These are phyloP conservation scores for Monochamus saltuarius DNA, from an alignment of 1,140 invertebrate genomes.

Conservation along the genomic window DNA sequence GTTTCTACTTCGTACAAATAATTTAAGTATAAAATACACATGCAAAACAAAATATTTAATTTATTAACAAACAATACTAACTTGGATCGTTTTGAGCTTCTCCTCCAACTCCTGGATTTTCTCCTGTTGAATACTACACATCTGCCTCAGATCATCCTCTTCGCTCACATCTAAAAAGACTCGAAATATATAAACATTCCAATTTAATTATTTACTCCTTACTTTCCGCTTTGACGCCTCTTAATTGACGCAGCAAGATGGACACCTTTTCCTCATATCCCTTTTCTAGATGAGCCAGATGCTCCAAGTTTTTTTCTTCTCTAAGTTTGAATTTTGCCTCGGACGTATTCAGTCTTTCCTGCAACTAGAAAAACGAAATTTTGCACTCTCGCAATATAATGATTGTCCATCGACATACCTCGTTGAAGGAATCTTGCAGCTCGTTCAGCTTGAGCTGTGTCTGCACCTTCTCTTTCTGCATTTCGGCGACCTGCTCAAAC, in stretches of 20 bases:
- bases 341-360: constrained; percentile 41
- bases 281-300: constrained; percentile 39
- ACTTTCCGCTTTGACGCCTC: constrained; percentile 32
- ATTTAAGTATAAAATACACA: too few relatives aligned
- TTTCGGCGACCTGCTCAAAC: constrained; percentile 59
- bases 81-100: constrained; percentile 29
- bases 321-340: constrained; percentile 52
- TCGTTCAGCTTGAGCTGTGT: constrained; percentile 56
- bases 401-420: too few relatives aligned
- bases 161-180: constrained; percentile 37
- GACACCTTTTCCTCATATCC: constrained; percentile 56
- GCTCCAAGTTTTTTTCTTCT: constrained; percentile 48
- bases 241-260: constrained; percentile 45
- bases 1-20: too few relatives aligned
- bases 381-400: neutral
- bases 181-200: constrained; percentile 8
- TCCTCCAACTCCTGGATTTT: constrained; percentile 18
- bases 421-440: constrained; percentile 54
- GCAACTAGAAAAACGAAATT: constrained; percentile 25
- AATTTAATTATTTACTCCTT: constrained; percentile 29
- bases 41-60: too few relatives aligned
- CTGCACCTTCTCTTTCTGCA: constrained; percentile 52
- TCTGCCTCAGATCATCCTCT: constrained; percentile 42
- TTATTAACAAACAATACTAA: neutral
- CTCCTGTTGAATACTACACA: constrained; percentile 36